Conservation (phyloP, 2,888 invertebrate genomes). For the Caenorhabditis auriculariae region DNA sequence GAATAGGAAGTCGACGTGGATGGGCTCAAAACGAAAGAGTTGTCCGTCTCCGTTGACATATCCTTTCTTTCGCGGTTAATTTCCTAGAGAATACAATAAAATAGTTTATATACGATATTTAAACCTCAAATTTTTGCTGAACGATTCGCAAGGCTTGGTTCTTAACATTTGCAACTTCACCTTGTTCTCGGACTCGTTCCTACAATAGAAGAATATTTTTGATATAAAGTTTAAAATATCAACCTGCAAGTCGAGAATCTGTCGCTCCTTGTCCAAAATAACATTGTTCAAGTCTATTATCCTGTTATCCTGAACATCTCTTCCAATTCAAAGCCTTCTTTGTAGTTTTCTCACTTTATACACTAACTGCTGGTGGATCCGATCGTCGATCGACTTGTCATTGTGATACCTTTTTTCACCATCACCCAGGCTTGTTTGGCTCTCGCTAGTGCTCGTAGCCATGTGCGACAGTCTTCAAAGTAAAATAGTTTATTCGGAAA, state of each 20-base stretch:
- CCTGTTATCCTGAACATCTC: constrained; percentile 68
- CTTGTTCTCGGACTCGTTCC: constrained; percentile 55
- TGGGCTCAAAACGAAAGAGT: constrained; percentile 3
- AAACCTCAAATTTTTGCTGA: constrained; percentile 41
- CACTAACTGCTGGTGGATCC: constrained; percentile 44
- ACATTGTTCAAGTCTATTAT: constrained; percentile 74
- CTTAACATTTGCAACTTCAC: constrained; percentile 58
- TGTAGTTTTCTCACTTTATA: constrained; percentile 23
- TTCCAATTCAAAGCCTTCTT: background rate
- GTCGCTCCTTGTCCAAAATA: constrained; percentile 77
- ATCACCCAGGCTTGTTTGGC: no score
- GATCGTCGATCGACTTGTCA: constrained; percentile 36
- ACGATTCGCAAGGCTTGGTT: constrained; percentile 56
- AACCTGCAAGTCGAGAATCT: constrained; percentile 77
- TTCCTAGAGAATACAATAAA: constrained; percentile 10
- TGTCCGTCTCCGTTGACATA: constrained; percentile 42
- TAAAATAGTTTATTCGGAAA: no score
- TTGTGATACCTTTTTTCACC: no score
- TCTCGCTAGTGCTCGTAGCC: no score
- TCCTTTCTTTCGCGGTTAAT: constrained; percentile 29
- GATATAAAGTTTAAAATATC: constrained; percentile 67
- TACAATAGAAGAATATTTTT: constrained; percentile 13
- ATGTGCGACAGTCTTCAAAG: no score
- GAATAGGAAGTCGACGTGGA: constrained; percentile 7
- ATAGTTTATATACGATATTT: background rate